Conservation (phyloP, 2,113 vertebrate species). For the Micromys minutus region DNA sequence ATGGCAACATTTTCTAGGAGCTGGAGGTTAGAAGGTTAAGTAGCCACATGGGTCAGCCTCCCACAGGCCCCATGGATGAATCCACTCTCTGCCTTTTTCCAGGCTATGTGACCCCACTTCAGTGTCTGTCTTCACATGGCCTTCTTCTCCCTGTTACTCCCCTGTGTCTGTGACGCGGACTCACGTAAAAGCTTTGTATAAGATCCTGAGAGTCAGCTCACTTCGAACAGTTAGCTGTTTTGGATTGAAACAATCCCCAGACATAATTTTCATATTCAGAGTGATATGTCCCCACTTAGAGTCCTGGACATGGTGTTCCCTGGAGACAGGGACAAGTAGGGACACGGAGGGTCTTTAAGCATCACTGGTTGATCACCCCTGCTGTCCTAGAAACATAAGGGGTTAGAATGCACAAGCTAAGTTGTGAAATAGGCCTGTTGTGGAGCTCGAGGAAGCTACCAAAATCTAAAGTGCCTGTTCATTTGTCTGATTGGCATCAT, state of each 20-base stretch:
- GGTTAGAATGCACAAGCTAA: neutral
- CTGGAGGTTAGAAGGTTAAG: neutral
- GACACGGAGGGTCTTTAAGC: neutral
- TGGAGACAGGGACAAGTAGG: neutral
- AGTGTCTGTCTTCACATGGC: neutral
- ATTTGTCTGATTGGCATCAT: neutral
- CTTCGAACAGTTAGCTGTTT: neutral
- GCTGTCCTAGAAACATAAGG: rapidly evolving
- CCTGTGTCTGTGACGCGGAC: neutral
- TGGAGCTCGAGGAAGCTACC: neutral
- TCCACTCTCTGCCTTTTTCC: neutral
- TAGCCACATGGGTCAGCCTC: rapidly evolving
- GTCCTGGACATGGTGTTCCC: rapidly evolving
- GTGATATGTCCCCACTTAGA: neutral
- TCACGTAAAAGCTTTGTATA: neutral
- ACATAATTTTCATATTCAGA: neutral
- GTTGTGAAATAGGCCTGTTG: neutral
- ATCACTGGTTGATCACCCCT: neutral
- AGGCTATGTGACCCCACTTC: neutral
- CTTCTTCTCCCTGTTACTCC: no score
- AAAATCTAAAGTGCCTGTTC: neutral
- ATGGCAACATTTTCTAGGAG: neutral
- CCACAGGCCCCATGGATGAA: neutral
- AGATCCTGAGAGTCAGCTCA: neutral
- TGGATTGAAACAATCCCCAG: neutral